Percentiles rank a stretch among this genome's conserved stretches.
phyloP scores from a whole-genome alignment of 2,888 invertebrate species.

The Sphaerophoria rueppellii region DNA sequence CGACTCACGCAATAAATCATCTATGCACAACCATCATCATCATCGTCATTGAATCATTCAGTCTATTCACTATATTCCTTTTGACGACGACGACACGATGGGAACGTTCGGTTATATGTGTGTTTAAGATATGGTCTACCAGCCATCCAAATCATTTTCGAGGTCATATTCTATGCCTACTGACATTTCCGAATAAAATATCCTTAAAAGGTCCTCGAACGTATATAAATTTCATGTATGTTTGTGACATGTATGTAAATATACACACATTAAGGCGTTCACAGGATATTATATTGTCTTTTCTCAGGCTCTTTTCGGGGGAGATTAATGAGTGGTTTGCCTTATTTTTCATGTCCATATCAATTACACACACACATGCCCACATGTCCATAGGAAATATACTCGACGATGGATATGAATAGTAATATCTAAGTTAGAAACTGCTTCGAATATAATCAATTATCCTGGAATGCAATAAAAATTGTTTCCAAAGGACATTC shows the following conservation, averaged over 20 bases:
- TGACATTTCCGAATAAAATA: conserved; percentile 41
- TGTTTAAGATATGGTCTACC: conserved; percentile 18
- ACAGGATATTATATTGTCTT: conserved; percentile 66
- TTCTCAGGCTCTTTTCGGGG: conserved; percentile 48
- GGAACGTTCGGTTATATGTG: not conserved
- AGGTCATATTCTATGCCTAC: conserved; percentile 35
- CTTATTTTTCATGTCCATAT: conserved; percentile 57
- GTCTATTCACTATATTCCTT: not conserved
- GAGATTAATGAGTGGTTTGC: conserved; percentile 68
- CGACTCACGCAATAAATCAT: conserved; percentile 42
- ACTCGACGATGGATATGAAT: conserved; percentile 47
- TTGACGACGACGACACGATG: not conserved
- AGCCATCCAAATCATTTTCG: conserved; percentile 54
- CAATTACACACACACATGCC: conserved; percentile 45
- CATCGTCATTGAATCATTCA: conserved; percentile 60
- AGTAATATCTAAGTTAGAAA: conserved; percentile 50
- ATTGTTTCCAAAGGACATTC: conserved; percentile 69
- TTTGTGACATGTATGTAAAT: conserved; percentile 39
- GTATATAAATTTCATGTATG: conserved; percentile 24
- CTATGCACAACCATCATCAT: conserved; percentile 44
- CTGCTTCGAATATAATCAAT: conserved; percentile 69
- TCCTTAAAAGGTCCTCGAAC: conserved; percentile 14
- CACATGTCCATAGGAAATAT: conserved; percentile 3
- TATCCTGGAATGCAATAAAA: conserved; percentile 73
- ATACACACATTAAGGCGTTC: conserved; percentile 55